phyloP scores from a whole-genome alignment of 1,140 invertebrate genomes.

The Drosophila ogumai region DNA sequence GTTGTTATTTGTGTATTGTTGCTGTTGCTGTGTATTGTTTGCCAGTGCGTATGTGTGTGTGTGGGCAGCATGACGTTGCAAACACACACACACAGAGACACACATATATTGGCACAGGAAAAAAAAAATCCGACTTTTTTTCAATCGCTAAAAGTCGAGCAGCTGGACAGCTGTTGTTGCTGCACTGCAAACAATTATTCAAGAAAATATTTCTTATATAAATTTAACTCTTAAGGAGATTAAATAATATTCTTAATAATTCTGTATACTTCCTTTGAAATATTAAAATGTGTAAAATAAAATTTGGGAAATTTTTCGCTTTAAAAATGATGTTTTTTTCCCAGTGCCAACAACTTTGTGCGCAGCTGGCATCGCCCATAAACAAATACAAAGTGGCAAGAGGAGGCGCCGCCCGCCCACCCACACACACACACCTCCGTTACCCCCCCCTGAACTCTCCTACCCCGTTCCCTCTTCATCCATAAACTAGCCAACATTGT shows the following conservation, averaged over 20 bases:
- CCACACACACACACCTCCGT: background rate
- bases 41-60: constrained; percentile 27
- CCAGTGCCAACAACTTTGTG: constrained; percentile 58
- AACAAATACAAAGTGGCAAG: constrained; percentile 78
- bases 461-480: background rate
- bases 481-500: constrained; percentile 66
- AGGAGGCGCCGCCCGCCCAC: constrained; percentile 18
- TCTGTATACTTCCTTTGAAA: background rate
- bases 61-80: constrained; percentile 31
- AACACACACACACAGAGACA: constrained; percentile 13
- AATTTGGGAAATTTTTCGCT: background rate
- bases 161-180: constrained; percentile 52
- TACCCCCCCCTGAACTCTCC: constrained; percentile 13
- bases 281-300: no score
- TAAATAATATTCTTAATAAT: accelerated
- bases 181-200: constrained; percentile 4
- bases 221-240: accelerated
- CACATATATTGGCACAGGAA: constrained; percentile 16
- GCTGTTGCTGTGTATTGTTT: constrained; percentile 22
- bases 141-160: constrained; percentile 71
- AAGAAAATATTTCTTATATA: background rate
- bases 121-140: constrained; percentile 45
- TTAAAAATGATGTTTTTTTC: background rate
- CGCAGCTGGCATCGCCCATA: constrained; percentile 69
- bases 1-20: constrained; percentile 48